Conservation (phyloP, 2,888 invertebrate species). For the Entomobrya proxima region DNA sequence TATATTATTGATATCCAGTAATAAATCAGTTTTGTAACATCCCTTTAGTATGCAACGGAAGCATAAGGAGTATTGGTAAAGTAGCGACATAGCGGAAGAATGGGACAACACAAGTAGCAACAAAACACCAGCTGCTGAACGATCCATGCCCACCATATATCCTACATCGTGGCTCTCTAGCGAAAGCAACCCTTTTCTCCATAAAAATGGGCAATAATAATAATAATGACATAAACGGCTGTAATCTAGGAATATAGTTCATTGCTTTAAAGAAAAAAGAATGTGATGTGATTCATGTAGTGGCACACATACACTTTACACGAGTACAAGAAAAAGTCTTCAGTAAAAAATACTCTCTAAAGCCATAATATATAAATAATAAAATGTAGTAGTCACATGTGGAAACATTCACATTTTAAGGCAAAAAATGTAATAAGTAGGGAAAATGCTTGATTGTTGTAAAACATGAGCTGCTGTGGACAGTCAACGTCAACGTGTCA, state of each 20-base stretch:
- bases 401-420: conserved; percentile 18
- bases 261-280: neutral
- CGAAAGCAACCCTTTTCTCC: conserved; percentile 28
- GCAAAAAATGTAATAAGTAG: neutral
- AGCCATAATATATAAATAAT: neutral
- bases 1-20: too few relatives aligned
- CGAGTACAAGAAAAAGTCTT: neutral
- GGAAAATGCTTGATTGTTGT: conserved; percentile 33
- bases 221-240: conserved; percentile 39
- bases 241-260: conserved; percentile 46
- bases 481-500: conserved; percentile 23
- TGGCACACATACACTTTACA: neutral
- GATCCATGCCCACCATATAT: too few relatives aligned
- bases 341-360: neutral
- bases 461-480: neutral
- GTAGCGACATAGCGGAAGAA: too few relatives aligned
- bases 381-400: neutral
- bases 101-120: too few relatives aligned
- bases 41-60: too few relatives aligned
- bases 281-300: conserved; percentile 10
- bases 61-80: too few relatives aligned
- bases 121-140: too few relatives aligned
- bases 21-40: too few relatives aligned
- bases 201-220: conserved; percentile 44
- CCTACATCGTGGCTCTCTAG: too few relatives aligned